phyloP scores from a whole-genome alignment of 2,797 vertebrate genomes.

The Dendrocincla tyrannina region DNA sequence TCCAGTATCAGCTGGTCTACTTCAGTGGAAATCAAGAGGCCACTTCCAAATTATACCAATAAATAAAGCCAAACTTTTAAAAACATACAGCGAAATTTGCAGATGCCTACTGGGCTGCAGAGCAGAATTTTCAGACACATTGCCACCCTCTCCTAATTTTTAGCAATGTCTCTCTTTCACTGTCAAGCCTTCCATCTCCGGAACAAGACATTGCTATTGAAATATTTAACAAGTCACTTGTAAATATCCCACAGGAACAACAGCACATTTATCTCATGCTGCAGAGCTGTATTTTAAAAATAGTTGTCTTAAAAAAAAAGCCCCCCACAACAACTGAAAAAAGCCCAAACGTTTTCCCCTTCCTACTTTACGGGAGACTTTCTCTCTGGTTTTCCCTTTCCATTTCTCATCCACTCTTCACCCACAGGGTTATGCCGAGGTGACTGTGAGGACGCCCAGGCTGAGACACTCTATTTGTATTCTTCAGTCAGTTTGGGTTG shows the following conservation, averaged over 20 bases:
- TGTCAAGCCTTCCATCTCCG: not conserved
- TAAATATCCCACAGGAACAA: constrained; percentile 29
- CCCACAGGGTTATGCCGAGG: not conserved
- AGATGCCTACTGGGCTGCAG: not conserved
- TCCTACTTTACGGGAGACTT: not conserved
- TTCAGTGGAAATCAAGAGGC: not conserved
- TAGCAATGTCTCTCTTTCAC: not conserved
- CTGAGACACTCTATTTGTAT: constrained; percentile 51
- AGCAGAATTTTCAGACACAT: not conserved
- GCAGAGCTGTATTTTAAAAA: constrained; percentile 21
- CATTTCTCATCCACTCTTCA: not conserved
- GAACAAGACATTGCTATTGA: constrained; percentile 20
- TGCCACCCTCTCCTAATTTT: not conserved
- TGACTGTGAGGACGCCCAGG: not conserved
- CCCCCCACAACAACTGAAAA: not conserved
- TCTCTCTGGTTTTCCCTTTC: not conserved
- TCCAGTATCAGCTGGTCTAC: not conserved
- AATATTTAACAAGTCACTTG: constrained; percentile 15
- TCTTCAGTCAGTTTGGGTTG: constrained; percentile 34
- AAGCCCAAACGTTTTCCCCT: not conserved
- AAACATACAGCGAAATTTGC: not conserved
- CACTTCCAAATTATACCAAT: not conserved
- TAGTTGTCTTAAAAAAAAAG: not conserved
- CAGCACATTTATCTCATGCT: constrained; percentile 6
- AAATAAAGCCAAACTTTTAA: not conserved